Evolutionary conservation across 2,797 vertebrate genomes (phyloP).

Genomic region (Hephaestus fuliginosus): DNA sequence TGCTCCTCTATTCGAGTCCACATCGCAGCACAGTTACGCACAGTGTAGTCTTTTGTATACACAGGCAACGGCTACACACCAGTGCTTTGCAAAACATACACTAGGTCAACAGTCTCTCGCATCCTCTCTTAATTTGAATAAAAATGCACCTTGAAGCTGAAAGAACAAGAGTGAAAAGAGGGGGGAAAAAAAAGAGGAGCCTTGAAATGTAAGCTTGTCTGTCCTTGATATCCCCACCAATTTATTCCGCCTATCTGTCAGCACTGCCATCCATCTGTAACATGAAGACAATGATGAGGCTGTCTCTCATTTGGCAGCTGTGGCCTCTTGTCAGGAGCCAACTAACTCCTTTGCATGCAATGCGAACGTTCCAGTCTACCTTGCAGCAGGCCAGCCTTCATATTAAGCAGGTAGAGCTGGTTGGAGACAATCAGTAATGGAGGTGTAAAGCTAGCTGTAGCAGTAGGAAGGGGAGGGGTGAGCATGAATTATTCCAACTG

Average conservation of each 20-base stretch:
- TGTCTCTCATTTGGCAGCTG: slow-evolving; percentile 79
- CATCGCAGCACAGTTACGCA: slow-evolving; percentile 50
- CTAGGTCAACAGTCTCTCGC: slow-evolving; percentile 32
- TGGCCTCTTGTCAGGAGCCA: slow-evolving; percentile 72
- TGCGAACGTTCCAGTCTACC: slow-evolving; percentile 31
- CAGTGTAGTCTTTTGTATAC: slow-evolving; percentile 29
- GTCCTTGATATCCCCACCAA: slow-evolving; percentile 76
- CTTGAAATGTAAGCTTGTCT: slow-evolving; percentile 74
- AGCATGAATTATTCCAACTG: slow-evolving; percentile 69
- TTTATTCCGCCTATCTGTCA: slow-evolving; percentile 82
- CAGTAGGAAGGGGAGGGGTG: slow-evolving; percentile 23
- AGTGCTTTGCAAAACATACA: slow-evolving; percentile 68
- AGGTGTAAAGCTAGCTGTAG: slow-evolving; percentile 23
- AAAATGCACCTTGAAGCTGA: slow-evolving; percentile 71
- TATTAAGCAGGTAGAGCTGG: slow-evolving; percentile 74
- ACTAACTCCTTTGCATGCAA: slow-evolving; percentile 77
- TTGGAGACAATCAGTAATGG: slow-evolving; percentile 55
- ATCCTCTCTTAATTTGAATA: slow-evolving; percentile 65
- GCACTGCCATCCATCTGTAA: slow-evolving; percentile 81
- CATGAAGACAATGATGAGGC: slow-evolving; percentile 76
- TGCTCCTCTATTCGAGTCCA: slow-evolving; percentile 3
- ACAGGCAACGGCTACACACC: slow-evolving; percentile 51
- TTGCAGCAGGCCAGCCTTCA: slow-evolving; percentile 41
- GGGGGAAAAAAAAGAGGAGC: slow-evolving; percentile 29
- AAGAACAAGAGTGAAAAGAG: slow-evolving; percentile 16